Evolutionary conservation across 1,140 invertebrate species (phyloP).

Genomic region (Cylas formicarius): DNA sequence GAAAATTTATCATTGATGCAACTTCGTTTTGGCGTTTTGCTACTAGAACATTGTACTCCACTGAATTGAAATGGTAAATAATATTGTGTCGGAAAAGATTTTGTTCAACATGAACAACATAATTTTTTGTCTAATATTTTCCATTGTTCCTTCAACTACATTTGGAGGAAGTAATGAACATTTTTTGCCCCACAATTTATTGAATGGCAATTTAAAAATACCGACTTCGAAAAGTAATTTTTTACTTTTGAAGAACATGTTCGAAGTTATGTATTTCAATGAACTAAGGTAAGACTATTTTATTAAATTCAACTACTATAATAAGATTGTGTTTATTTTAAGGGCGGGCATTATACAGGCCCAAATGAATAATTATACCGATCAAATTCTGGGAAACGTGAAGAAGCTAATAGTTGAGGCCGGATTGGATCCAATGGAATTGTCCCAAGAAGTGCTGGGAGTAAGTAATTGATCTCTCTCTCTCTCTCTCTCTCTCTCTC

Average conservation of each 20-base stretch:
- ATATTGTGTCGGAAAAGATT: too few species aligned
- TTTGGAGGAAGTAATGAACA: not conserved
- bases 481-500: too few species aligned
- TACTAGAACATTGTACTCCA: too few species aligned
- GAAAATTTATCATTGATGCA: too few species aligned
- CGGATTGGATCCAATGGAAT: slow-evolving; percentile 15
- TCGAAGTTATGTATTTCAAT: not conserved
- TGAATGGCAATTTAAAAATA: not conserved
- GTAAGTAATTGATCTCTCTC: slow-evolving; percentile 12
- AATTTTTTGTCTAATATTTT: too few species aligned
- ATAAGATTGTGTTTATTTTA: slow-evolving; percentile 3
- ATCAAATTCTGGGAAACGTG: slow-evolving; percentile 11
- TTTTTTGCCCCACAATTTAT: not conserved
- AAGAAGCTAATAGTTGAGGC: slow-evolving; percentile 1
- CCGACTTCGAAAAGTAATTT: not conserved
- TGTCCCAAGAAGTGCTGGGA: slow-evolving; percentile 8
- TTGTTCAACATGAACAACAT: too few species aligned
- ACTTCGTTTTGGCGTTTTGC: too few species aligned
- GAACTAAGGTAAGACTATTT: not conserved
- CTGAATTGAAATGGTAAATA: too few species aligned
- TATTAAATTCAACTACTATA: not conserved
- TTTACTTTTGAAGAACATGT: not conserved
- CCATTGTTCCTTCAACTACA: too few species aligned
- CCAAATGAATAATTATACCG: slow-evolving; percentile 11
- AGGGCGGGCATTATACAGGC: slow-evolving; percentile 4